Percentiles rank a stretch among this genome's conserved stretches.
Evolutionary conservation across 2,797 vertebrate species (phyloP).

Genomic region (Phaenicophaeus curvirostris): DNA sequence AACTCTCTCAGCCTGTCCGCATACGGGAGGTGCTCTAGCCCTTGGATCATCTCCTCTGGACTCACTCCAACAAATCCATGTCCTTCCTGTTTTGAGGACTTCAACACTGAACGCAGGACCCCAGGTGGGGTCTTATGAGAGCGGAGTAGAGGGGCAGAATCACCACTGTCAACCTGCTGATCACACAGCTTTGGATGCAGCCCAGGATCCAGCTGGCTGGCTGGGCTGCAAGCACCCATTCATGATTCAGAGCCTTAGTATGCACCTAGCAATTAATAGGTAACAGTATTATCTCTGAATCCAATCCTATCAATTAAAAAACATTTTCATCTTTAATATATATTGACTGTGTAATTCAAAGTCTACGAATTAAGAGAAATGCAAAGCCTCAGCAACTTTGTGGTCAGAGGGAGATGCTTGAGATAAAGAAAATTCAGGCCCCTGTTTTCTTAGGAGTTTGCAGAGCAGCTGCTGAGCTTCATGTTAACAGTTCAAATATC

Average conservation of each 20-base stretch:
- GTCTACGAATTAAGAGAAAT: neutral
- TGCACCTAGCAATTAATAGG: neutral
- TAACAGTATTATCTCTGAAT: neutral
- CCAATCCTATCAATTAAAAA: neutral
- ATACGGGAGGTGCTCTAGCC: too few species aligned
- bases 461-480: conserved; percentile 56
- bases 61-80: too few species aligned
- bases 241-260: neutral
- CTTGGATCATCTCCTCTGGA: too few species aligned
- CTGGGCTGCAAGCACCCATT: too few species aligned
- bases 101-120: too few species aligned
- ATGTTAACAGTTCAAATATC: conserved; percentile 22
- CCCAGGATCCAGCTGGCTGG: too few species aligned
- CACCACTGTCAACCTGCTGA: too few species aligned
- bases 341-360: neutral
- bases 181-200: too few species aligned
- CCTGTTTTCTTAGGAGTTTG: neutral
- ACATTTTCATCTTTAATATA: fast-evolving
- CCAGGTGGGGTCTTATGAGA: too few species aligned
- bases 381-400: neutral
- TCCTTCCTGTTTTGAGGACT: too few species aligned
- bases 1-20: too few species aligned
- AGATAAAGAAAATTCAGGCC: conserved; percentile 27
- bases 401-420: neutral
- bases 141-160: too few species aligned